Percentiles rank a stretch among this genome's conserved stretches.
Conservation (phyloP, 2,113 vertebrate genomes). For the Nycticryphes semicollaris region DNA sequence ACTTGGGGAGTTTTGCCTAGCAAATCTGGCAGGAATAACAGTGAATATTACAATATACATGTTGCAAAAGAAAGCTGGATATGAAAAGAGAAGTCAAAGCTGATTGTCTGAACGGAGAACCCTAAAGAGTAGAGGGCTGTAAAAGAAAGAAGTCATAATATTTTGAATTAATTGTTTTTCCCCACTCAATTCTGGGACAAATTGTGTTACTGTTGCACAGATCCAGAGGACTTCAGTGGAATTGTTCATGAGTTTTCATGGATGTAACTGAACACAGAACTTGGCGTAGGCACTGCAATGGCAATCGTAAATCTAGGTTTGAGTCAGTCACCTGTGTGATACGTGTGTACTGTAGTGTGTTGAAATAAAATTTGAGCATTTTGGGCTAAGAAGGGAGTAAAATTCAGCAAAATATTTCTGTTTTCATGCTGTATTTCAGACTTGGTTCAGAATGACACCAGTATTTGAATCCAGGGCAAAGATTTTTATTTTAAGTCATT, state of each 20-base stretch:
- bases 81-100: background rate
- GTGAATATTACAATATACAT: background rate
- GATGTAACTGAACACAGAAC: slow-evolving; percentile 6
- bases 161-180: background rate
- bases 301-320: background rate
- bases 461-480: background rate
- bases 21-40: background rate
- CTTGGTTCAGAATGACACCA: background rate
- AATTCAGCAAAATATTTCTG: background rate
- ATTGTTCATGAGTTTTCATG: background rate
- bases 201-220: background rate
- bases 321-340: background rate
- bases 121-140: background rate
- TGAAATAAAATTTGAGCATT: background rate
- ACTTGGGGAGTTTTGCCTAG: slow-evolving; percentile 13
- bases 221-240: slow-evolving; percentile 11
- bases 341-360: background rate
- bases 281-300: background rate
- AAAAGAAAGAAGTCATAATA: slow-evolving; percentile 14
- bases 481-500: background rate
- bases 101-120: background rate
- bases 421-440: background rate
- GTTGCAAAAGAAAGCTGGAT: background rate
- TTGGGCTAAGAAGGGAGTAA: background rate
- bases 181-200: background rate